Evolutionary conservation across 2,888 invertebrate species (phyloP), one percentile per base, ranked within the genome.

Genomic region (Andrena hattorfiana): DNA sequence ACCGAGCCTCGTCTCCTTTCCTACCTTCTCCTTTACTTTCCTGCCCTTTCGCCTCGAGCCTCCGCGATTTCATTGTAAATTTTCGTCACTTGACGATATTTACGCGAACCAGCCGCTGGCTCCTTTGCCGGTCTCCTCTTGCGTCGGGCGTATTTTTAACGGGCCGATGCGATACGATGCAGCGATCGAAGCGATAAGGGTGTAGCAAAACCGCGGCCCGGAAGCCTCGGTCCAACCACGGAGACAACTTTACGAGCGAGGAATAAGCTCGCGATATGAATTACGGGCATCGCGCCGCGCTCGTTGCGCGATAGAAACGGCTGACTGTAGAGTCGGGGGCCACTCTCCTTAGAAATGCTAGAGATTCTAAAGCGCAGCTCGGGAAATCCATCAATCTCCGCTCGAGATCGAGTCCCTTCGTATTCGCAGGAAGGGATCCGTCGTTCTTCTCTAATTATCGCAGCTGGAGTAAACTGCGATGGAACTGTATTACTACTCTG

Each of bases 171-270:
- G 59, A 16, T 20, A 20, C 51, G 51, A 2, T 4, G 56, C 56
- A 10, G 7, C 20, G 28, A 30, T 32, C 63, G 63, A 51, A 35
- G 48, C 54, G 74, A 82, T 60, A 76, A 67, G 69, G 49, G 64
- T 68, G 75, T 64, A 35, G 26, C 8, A 13, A 26, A 56, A 20
- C 56, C 10, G 56, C 10, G 56, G 4, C 10, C 64, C 79, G 79
- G 75, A 82, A 84, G 76, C 76, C 72, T 56, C 51, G 51, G 69
- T 81, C 73, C 54, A 63, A 56, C 49, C 56, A 23, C 51, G 60
- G 56, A 35, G 70, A 82, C 63, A 71, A 75, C 30, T 84, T 82
- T 82, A 84, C 71, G 84, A 82, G 71, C 68, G 71, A 26, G 70
- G 49, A 62, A 42, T 20, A 59, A 30, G 54, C 26, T 67, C 75